Evolutionary conservation across 2,113 vertebrate genomes (phyloP).

Genomic region (Falcunculus frontatus): DNA sequence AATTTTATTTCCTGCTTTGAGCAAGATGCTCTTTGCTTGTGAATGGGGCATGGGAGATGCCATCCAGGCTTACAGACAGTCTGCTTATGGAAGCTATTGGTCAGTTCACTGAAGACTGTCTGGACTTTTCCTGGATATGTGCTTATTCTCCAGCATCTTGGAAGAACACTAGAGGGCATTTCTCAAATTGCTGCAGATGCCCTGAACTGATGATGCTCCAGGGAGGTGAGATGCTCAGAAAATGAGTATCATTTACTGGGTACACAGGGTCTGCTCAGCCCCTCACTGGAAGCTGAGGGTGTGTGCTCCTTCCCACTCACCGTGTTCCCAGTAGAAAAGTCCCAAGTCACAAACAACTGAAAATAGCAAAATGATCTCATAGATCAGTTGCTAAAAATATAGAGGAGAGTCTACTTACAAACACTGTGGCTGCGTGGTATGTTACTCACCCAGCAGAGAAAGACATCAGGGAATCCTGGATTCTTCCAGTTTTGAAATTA

Average conservation of each 20-base stretch:
- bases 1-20: background rate
- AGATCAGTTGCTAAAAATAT: constrained; percentile 65
- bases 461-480: background rate
- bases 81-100: background rate
- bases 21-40: background rate
- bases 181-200: background rate
- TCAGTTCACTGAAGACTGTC: background rate
- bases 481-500: background rate
- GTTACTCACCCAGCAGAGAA: background rate
- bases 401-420: constrained; percentile 27
- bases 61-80: background rate
- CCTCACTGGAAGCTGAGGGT: background rate
- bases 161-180: background rate
- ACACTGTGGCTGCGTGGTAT: background rate
- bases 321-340: constrained; percentile 3
- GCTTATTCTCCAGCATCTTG: background rate
- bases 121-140: background rate
- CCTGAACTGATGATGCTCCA: background rate
- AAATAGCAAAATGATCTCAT: constrained; percentile 68
- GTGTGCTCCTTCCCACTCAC: constrained; percentile 11
- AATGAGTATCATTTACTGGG: background rate
- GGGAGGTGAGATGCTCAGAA: background rate
- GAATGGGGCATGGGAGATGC: background rate
- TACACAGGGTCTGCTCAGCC: background rate
- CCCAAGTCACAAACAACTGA: constrained; percentile 59